Percentiles rank a stretch among this genome's conserved stretches.
These are phyloP conservation scores for Nycticryphes semicollaris DNA, from an alignment of 2,113 vertebrate species.

Conservation along the genomic window DNA sequence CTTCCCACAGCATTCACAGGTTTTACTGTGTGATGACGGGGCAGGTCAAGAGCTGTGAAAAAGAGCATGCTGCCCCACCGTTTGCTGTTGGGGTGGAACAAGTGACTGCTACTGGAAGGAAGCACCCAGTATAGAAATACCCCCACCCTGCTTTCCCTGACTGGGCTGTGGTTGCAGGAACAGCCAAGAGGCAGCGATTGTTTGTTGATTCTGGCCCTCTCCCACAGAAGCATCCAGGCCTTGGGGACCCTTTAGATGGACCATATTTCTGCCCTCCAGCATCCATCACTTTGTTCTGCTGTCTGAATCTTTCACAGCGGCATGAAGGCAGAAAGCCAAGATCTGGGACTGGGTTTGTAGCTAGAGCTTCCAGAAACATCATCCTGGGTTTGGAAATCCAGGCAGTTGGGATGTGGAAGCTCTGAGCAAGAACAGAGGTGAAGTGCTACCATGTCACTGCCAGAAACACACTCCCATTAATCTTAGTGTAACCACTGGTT, in stretches of 20 bases:
- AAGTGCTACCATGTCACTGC: not conserved
- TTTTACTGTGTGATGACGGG: not conserved
- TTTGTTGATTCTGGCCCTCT: not conserved
- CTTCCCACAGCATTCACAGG: not conserved
- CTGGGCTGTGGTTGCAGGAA: not conserved
- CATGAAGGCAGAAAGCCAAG: not conserved
- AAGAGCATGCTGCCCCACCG: not conserved
- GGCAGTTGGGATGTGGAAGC: not conserved
- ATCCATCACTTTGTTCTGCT: not conserved
- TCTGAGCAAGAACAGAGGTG: not conserved
- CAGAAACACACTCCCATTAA: not conserved
- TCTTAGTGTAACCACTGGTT: not conserved
- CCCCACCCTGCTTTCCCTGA: not conserved
- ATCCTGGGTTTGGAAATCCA: not conserved
- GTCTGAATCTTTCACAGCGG: not conserved
- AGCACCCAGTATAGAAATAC: not conserved
- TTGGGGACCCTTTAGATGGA: not conserved
- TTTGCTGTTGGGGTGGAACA: not conserved
- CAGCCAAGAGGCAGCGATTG: not conserved
- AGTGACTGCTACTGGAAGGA: not conserved
- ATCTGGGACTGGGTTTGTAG: not conserved
- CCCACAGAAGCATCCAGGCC: not conserved
- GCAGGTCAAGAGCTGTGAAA: not conserved
- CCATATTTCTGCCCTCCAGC: not conserved
- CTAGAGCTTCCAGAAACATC: not conserved